Conservation (phyloP, 2,888 invertebrate genomes). For the Eristalis pertinax region DNA sequence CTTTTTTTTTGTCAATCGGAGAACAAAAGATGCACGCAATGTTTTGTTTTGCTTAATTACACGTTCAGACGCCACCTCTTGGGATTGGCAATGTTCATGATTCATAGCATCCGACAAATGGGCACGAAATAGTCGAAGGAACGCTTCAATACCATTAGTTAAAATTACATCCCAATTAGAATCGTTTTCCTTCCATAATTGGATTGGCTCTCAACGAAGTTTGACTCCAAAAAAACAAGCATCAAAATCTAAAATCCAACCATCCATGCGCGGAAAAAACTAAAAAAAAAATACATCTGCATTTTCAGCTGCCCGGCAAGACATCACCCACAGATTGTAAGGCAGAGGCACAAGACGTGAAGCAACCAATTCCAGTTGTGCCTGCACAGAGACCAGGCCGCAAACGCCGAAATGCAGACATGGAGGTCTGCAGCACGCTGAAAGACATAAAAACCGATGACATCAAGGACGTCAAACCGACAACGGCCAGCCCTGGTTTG, state of each 20-base stretch:
- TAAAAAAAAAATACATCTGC: not conserved
- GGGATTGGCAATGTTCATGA: no score
- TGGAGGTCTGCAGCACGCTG: constrained; percentile 27
- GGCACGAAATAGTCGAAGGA: no score
- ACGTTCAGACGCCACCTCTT: no score
- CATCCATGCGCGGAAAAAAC: no score
- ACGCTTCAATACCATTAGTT: no score
- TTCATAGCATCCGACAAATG: no score
- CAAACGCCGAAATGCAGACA: constrained; percentile 59
- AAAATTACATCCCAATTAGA: no score
- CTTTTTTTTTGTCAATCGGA: constrained; percentile 10
- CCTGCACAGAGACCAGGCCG: constrained; percentile 18
- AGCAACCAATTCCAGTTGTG: constrained; percentile 25
- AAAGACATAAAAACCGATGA: constrained; percentile 41
- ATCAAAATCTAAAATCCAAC: no score
- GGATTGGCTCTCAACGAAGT: no score
- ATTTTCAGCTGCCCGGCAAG: not conserved
- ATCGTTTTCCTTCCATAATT: no score
- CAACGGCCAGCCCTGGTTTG: not conserved
- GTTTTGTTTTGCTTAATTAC: not conserved
- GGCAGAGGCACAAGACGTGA: constrained; percentile 29
- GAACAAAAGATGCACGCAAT: not conserved
- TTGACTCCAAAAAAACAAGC: no score
- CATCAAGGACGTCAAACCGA: constrained; percentile 40
- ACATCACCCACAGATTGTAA: constrained; percentile 25